phyloP scores from a whole-genome alignment of 1,140 invertebrate genomes.

The Cherax destructor region DNA sequence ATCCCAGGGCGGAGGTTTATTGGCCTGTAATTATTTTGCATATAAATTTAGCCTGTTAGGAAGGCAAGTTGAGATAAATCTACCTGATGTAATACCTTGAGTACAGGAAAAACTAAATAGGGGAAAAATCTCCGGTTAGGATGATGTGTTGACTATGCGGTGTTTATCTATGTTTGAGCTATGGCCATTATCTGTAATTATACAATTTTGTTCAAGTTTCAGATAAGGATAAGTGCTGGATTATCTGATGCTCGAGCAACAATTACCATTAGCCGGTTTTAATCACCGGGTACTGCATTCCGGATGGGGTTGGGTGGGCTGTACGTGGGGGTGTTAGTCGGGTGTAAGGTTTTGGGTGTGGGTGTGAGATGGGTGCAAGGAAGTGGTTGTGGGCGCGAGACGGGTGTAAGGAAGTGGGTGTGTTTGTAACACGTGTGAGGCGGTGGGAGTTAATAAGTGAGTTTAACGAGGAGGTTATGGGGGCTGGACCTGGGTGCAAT shows the following conservation, averaged over 20 bases:
- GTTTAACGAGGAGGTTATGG: too few relatives aligned
- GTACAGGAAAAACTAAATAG: not conserved
- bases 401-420: not conserved
- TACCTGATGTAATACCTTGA: not conserved
- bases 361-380: not conserved
- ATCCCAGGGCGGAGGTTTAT: not conserved
- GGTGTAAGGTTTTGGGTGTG: not conserved
- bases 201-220: not conserved
- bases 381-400: not conserved
- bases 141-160: not conserved
- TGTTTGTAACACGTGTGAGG: not conserved
- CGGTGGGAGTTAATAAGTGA: too few relatives aligned
- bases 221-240: not conserved
- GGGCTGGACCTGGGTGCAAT: too few relatives aligned
- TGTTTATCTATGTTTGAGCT: not conserved
- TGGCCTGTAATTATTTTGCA: constrained; percentile 8
- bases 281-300: not conserved
- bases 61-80: not conserved
- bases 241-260: constrained; percentile 2
- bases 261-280: constrained; percentile 1
- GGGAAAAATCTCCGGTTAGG: not conserved
- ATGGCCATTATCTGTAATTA: constrained; percentile 2
- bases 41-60: not conserved
- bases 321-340: not conserved
- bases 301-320: not conserved